Conservation (phyloP, 2,797 vertebrate species). For the Hozukius guyotensis region DNA sequence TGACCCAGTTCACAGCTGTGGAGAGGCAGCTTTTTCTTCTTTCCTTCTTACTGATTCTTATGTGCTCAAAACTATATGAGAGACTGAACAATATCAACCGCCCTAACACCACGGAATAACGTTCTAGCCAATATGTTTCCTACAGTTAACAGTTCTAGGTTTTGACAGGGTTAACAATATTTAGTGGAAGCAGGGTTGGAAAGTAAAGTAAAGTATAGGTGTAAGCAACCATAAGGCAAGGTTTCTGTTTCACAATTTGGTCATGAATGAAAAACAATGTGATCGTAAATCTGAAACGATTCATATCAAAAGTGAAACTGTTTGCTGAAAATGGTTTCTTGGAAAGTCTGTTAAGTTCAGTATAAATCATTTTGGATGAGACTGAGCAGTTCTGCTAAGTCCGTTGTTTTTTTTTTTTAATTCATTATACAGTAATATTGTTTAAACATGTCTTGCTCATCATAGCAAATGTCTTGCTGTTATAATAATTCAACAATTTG, state of each 20-base stretch:
- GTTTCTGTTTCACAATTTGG: neutral
- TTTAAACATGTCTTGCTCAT: neutral
- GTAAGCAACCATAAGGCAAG: neutral
- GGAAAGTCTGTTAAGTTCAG: too few relatives aligned
- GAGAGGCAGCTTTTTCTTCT: neutral
- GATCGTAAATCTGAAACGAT: neutral
- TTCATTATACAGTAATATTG: neutral
- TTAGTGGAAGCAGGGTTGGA: neutral
- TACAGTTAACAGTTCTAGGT: neutral
- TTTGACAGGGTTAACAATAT: neutral
- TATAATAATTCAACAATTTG: neutral
- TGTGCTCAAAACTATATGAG: too few relatives aligned
- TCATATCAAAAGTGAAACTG: neutral
- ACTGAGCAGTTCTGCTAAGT: too few relatives aligned
- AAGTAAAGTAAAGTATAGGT: too few relatives aligned
- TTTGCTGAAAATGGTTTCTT: too few relatives aligned
- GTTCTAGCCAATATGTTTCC: neutral
- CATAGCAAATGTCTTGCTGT: neutral
- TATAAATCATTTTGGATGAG: too few relatives aligned
- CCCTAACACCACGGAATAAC: neutral
- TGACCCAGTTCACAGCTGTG: conserved; percentile 10
- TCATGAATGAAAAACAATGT: neutral
- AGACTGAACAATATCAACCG: neutral
- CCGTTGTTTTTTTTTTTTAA: neutral
- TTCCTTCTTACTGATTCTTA: neutral